Base-by-base conservation (phyloP, 2,797 vertebrate genomes). In the Syngnathus rostellatus region DNA sequence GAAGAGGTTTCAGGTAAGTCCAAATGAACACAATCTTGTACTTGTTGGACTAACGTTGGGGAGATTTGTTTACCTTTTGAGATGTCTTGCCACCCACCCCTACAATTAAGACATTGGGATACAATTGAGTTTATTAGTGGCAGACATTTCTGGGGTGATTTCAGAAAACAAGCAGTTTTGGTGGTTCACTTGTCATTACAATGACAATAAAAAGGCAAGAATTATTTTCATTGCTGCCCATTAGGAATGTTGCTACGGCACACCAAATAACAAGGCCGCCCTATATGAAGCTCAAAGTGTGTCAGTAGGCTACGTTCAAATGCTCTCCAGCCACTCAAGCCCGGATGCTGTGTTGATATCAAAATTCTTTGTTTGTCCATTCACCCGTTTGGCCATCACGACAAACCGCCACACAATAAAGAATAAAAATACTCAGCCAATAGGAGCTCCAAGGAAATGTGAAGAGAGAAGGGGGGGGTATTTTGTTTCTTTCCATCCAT, bases 1-100 rank as follows among this genome's bases (percentile, higher is more conserved):
- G 91, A 97, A 97, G 86, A 93, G 94, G 83, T 95, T 97, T 90
- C 95, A 98, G 94, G 95, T 96, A 89, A 94, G 93, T 85, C 39
- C 6, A 60, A 43, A 61, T 61, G 6, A 6, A 40, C 1, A 37
- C 14, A 23, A 54, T n/a, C 21, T 25, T 17, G 2, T 8, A 53
- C 38, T 41, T n/a, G n/a, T 16, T 51, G 12, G 0, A 9, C 39
- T 54, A 16, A 48, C 66, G 12, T 54, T 67, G 68, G 68, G 61
- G 17, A 1, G 10, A 55, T 12, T 68, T 57, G 64, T 10, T 60
- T 53, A 14, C 12, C 19, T 25, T 65, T 55, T 43, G 1, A 5
- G 19, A 71, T 59, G 55, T 46, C 46, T 71, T 39, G 68, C 77
- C 84, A 31, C 31, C 78, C 84, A 75, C 82, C 84, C 76, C 74